A percentile compares a stretch with the other conserved stretches of the same genome.
These are phyloP conservation scores for Microctonus brassicae DNA, from an alignment of 2,888 invertebrate genomes.

Conservation along the genomic window DNA sequence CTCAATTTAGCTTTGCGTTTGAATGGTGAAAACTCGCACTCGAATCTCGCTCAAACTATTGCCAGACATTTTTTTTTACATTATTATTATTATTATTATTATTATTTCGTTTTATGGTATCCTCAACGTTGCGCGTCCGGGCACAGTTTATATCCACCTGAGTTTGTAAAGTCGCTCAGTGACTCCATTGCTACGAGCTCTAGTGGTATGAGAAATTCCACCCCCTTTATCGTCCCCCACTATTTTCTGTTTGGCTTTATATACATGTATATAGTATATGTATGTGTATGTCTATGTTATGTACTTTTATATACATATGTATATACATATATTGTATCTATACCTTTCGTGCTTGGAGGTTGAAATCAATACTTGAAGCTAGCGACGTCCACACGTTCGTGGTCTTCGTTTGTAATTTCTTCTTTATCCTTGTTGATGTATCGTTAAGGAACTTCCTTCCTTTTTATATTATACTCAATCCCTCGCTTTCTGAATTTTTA, in stretches of 20 bases:
- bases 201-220: not conserved
- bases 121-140: not conserved
- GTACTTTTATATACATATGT: not conserved
- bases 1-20: not conserved
- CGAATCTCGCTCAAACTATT: not conserved
- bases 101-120: not conserved
- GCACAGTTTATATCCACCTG: slow-evolving; percentile 44
- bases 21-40: not conserved
- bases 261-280: too few relatives aligned
- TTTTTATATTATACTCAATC: not conserved
- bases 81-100: too few relatives aligned
- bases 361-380: slow-evolving; percentile 53
- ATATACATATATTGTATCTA: slow-evolving; percentile 34
- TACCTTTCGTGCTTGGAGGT: slow-evolving; percentile 57
- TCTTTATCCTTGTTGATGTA: slow-evolving; percentile 5
- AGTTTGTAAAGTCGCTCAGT: slow-evolving; percentile 52
- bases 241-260: slow-evolving; percentile 44
- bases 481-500: not conserved
- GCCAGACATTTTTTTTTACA: not conserved
- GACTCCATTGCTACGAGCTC: slow-evolving; percentile 47
- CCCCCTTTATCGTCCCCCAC: slow-evolving; percentile 33
- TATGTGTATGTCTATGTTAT: not conserved
- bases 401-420: slow-evolving; percentile 31
- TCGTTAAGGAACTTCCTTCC: slow-evolving; percentile 14
- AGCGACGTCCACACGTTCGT: slow-evolving; percentile 14